Conservation (phyloP, 2,797 vertebrate genomes). For the Nothura maculosa region DNA sequence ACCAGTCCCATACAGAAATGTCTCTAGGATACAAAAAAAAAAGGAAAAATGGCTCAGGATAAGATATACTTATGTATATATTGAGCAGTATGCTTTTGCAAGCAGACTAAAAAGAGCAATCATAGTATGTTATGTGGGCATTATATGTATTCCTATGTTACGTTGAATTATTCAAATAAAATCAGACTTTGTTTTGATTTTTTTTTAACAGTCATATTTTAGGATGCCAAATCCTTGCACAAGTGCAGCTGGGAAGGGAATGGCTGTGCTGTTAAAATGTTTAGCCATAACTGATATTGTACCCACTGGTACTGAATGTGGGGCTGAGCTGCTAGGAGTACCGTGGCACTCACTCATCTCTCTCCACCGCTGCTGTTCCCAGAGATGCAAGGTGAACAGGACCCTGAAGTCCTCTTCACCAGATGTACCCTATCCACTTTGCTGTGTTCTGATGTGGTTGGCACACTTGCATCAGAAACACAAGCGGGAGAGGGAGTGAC, state of each 20-base stretch:
- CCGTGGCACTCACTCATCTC: rapidly evolving
- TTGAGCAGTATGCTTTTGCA: neutral
- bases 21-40: neutral
- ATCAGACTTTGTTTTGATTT: neutral
- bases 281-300: neutral
- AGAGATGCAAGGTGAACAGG: neutral
- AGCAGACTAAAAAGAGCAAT: neutral
- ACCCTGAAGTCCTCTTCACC: neutral
- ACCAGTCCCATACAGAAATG: neutral
- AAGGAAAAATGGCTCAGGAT: neutral
- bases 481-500: neutral
- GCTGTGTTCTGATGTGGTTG: neutral
- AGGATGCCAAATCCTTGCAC: neutral
- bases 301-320: neutral
- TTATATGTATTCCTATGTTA: neutral
- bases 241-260: neutral
- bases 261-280: neutral
- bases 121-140: neutral
- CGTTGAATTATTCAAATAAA: neutral
- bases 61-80: neutral
- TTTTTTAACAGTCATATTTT: neutral
- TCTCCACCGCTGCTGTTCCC: neutral
- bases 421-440: neutral
- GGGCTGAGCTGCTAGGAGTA: neutral
- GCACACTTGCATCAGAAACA: neutral